Evolutionary conservation across 2,113 vertebrate species (phyloP), one percentile per base, ranked within the genome.

Genomic region (Sinocyclocheilus anophthalmus): DNA sequence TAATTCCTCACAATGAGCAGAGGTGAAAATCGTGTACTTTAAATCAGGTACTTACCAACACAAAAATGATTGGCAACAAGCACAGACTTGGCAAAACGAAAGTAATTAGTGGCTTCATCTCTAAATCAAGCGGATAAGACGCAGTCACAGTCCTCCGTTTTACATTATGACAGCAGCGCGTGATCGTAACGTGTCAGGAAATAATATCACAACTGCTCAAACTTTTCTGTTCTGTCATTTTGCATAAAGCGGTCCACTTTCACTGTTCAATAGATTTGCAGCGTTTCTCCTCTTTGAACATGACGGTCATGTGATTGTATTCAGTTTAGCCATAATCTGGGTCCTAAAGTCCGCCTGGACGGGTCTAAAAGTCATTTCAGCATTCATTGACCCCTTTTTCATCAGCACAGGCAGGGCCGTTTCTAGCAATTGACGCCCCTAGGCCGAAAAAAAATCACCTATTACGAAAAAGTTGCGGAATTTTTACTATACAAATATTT

Each of bases 291-390:
- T 63, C 67, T 85, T 70, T 76, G 16, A 59, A 82, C 65, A 81
- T 20, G 70, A 6, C 18, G 0, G 42, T 92, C 93, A 95, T 87
- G 92, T 95, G 94, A 93, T 30, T 57, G 20, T n/a, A 39, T 10
- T 63, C 81, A 57, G 39, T 20, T 0, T 4, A 26, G 63, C 5
- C 0, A 0, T 33, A 33, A 33, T 33, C 30, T 1, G 90, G 93
- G 93, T 94, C 93, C 92, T 93, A 94, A 91, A 91, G 22, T 1
- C 88, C 33, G 30, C 30, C 30, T 3, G 2, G 30, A 33, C 30
- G 0, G 2, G 2, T 33, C 30, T 33, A 33, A 33, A 2, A 2
- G 30, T 33, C 30, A 33, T 33, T 33, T 3, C 30, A 33, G 65
- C 26, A 33, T 69, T 33, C 14, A 65, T 2, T 59, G 6, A 9